Evolutionary conservation across 2,888 invertebrate genomes (phyloP).

Genomic region (Linnaemya tessellans): DNA sequence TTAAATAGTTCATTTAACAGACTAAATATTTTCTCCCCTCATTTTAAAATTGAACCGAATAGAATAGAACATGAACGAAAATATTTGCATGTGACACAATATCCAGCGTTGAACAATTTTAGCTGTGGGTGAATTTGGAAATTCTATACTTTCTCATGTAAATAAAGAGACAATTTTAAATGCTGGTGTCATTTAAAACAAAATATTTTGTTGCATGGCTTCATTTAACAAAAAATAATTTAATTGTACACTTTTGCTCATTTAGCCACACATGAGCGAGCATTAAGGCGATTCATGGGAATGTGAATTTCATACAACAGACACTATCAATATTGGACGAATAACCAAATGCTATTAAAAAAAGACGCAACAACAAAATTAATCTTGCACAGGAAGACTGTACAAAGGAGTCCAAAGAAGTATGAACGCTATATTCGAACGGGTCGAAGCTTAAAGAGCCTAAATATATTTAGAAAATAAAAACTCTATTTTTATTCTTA

Average conservation of each 20-base stretch:
- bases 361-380: too few species aligned
- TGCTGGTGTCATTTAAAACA: background rate
- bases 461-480: too few species aligned
- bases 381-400: too few species aligned
- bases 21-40: background rate
- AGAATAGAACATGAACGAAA: background rate
- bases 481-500: too few species aligned
- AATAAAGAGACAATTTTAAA: background rate
- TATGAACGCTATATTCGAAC: too few species aligned
- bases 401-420: too few species aligned
- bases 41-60: background rate
- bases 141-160: background rate
- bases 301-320: background rate
- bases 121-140: background rate
- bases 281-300: background rate
- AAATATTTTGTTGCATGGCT: background rate
- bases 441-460: too few species aligned
- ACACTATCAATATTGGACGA: too few species aligned
- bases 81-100: background rate
- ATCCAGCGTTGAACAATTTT: background rate
- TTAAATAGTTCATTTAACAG: background rate
- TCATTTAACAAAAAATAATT: slow-evolving; percentile 5
- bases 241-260: background rate
- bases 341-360: too few species aligned
- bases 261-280: background rate